phyloP scores from a whole-genome alignment of 2,113 vertebrate species.

The Barbus barbus region DNA sequence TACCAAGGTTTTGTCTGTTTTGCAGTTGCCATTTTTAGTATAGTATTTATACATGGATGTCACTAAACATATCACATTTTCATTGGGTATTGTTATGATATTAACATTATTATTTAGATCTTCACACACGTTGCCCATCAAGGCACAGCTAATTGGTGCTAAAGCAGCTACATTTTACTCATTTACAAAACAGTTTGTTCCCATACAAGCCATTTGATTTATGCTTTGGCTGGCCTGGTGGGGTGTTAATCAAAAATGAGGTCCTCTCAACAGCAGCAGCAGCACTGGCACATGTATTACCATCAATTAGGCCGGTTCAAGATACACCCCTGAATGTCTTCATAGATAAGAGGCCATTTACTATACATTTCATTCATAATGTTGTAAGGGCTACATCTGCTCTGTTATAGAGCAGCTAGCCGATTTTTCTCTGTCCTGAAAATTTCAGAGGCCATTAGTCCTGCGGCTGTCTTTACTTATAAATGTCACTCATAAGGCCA shows the following conservation, averaged over 20 bases:
- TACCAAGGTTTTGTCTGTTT: background rate
- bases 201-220: background rate
- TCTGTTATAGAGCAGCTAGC: background rate
- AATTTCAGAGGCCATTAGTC: slow-evolving; percentile 66
- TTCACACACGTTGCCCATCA: background rate
- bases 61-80: background rate
- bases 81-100: background rate
- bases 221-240: background rate
- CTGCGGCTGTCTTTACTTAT: slow-evolving; percentile 62
- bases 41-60: background rate
- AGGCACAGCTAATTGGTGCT: background rate
- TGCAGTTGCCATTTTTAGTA: background rate
- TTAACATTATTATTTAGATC: background rate
- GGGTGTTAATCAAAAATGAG: slow-evolving; percentile 1
- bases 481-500: slow-evolving; percentile 63
- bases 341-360: slow-evolving; percentile 6
- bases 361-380: slow-evolving; percentile 33
- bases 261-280: background rate
- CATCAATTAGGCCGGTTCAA: slow-evolving; percentile 10
- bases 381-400: slow-evolving; percentile 1
- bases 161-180: background rate
- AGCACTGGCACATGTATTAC: background rate
- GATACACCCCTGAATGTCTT: background rate
- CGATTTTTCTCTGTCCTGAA: slow-evolving; percentile 36
- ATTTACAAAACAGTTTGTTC: background rate